Conservation (phyloP, 1,140 invertebrate genomes). For the Nixonia krombeini region DNA sequence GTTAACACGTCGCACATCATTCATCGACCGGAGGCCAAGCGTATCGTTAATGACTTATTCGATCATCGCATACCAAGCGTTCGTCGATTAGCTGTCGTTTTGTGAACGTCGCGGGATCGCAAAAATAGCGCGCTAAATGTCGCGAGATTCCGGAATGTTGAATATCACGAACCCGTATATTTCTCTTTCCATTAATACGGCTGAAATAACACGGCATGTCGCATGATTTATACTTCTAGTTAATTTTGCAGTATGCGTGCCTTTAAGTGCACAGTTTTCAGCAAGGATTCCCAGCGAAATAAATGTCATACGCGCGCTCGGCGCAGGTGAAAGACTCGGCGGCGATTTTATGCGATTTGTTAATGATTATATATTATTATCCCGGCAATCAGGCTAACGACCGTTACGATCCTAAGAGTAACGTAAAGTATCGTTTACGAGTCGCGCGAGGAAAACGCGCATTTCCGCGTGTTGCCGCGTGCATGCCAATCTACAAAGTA, state of each 20-base stretch:
- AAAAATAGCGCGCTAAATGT: too few relatives aligned
- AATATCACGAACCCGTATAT: constrained; percentile 23
- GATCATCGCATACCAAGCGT: too few relatives aligned
- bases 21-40: too few relatives aligned
- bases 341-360: constrained; percentile 44
- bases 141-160: too few relatives aligned
- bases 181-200: constrained; percentile 32
- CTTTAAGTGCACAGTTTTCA: constrained; percentile 33
- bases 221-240: constrained; percentile 37
- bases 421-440: constrained; percentile 38
- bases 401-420: constrained; percentile 33
- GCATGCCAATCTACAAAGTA: neutral
- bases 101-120: too few relatives aligned
- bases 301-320: constrained; percentile 35
- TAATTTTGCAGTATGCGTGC: constrained; percentile 19
- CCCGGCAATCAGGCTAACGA: constrained; percentile 37
- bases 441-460: constrained; percentile 17
- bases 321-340: constrained; percentile 34
- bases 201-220: constrained; percentile 27
- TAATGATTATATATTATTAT: constrained; percentile 47
- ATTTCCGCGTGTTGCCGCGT: constrained; percentile 29
- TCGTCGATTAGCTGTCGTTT: too few relatives aligned
- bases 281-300: constrained; percentile 37
- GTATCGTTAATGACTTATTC: too few relatives aligned
- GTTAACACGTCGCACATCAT: too few relatives aligned